These are phyloP conservation scores for Sorex fumeus DNA, from an alignment of 2,113 vertebrate genomes.

Conservation along the genomic window DNA sequence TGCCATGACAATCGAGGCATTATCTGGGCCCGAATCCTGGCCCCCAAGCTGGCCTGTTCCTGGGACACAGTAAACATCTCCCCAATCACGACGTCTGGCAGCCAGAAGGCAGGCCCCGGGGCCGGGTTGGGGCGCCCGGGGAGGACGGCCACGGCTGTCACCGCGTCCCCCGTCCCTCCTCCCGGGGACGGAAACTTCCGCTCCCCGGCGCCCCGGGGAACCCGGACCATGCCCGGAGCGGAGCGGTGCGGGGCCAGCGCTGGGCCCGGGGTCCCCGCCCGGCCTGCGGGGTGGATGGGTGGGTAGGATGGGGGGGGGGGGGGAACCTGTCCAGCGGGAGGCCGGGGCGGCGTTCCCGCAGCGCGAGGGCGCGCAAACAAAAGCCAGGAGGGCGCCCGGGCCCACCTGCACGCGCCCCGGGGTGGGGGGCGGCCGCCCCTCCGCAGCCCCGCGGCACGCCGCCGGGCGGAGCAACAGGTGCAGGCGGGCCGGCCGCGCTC, in stretches of 20 bases:
- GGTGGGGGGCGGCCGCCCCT: too few relatives aligned
- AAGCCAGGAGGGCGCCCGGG: neutral
- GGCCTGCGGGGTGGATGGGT: neutral
- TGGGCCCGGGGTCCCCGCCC: neutral
- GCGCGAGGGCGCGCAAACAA: neutral
- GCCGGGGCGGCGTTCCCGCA: neutral
- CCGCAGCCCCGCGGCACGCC: too few relatives aligned
- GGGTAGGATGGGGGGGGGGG: neutral
- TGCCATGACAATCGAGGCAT: conserved; percentile 60
- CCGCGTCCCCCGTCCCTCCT: neutral
- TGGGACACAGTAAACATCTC: neutral
- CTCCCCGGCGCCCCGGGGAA: neutral
- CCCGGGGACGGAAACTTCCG: conserved; percentile 59
- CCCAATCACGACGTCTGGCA: conserved; percentile 15
- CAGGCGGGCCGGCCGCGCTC: conserved; percentile 61
- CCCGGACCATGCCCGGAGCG: conserved; percentile 1
- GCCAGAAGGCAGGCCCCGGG: conserved; percentile 39
- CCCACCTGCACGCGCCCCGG: neutral
- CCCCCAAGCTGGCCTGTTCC: neutral
- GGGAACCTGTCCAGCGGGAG: too few relatives aligned
- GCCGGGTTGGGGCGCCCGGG: neutral
- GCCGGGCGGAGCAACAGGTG: conserved; percentile 84
- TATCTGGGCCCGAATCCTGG: neutral
- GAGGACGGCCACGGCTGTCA: conserved; percentile 56
- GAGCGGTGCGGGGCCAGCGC: conserved; percentile 35